phyloP scores from a whole-genome alignment of 2,888 invertebrate genomes.

The Adelphocoris suturalis region DNA sequence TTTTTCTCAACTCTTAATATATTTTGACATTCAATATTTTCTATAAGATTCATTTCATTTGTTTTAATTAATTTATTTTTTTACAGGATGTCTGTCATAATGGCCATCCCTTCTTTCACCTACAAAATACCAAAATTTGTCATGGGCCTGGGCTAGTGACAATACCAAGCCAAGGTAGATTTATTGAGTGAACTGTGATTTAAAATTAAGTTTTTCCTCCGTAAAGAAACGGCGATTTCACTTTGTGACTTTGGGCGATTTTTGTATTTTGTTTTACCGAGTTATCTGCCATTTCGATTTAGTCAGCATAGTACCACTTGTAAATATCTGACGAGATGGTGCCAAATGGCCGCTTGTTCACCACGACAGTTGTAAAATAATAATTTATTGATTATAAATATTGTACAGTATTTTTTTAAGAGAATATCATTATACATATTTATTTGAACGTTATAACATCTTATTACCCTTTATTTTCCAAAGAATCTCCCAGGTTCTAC shows the following conservation, averaged over 20 bases:
- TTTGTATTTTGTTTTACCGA: constrained; percentile 14
- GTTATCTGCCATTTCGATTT: constrained; percentile 44
- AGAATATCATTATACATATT: background rate
- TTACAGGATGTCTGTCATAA: constrained; percentile 90
- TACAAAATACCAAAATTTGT: constrained; percentile 92
- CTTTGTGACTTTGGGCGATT: background rate
- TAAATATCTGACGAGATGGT: background rate
- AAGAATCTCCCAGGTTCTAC: too few species aligned
- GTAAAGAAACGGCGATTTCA: background rate
- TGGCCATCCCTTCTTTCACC: constrained; percentile 91
- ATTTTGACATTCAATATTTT: too few species aligned
- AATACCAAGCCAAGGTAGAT: background rate
- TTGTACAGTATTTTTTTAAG: constrained; percentile 36
- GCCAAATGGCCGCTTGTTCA: background rate
- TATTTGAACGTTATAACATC: background rate
- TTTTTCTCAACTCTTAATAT: background rate
- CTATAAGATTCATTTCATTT: too few species aligned
- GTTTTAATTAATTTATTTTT: too few species aligned
- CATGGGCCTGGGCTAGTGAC: constrained; percentile 86
- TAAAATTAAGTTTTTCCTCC: constrained; percentile 47
- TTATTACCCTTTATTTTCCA: background rate
- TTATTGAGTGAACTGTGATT: constrained; percentile 60
- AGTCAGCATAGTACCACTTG: constrained; percentile 52
- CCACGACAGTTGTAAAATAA: constrained; percentile 32
- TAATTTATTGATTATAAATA: constrained; percentile 35